Conservation (phyloP, 2,888 invertebrate genomes). For the Syrista parreyssii region DNA sequence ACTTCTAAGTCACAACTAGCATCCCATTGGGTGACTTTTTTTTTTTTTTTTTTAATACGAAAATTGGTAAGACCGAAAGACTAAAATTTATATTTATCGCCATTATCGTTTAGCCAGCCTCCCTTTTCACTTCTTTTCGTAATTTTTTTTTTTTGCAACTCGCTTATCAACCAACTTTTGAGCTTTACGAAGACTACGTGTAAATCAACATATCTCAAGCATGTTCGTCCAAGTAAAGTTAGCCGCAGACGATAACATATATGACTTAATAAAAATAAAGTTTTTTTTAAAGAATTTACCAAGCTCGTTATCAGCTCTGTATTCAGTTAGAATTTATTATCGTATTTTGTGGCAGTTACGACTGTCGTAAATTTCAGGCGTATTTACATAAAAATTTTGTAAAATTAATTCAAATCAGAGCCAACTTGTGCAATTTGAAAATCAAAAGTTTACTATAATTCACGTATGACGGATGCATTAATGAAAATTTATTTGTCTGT, state of each 20-base stretch:
- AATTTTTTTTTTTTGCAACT: not conserved
- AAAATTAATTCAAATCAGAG: not conserved
- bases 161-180: not conserved
- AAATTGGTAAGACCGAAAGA: not conserved
- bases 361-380: not conserved
- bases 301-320: not conserved
- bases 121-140: not conserved
- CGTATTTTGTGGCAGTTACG: not conserved
- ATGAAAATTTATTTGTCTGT: conserved; percentile 23
- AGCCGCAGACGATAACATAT: not conserved
- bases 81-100: not conserved
- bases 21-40: not conserved
- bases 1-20: not conserved
- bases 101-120: not conserved
- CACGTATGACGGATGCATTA: not conserved
- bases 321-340: not conserved
- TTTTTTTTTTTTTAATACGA: not conserved
- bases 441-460: not conserved
- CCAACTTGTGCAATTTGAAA: not conserved
- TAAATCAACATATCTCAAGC: not conserved
- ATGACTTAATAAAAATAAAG: not conserved
- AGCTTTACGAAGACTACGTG: not conserved
- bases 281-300: not conserved
- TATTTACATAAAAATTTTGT: not conserved
- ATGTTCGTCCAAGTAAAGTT: not conserved